A percentile compares a stretch with the other conserved stretches of the same genome.
Conservation (phyloP, 2,888 invertebrate species). For the Rhimphoctona megacephalus region DNA sequence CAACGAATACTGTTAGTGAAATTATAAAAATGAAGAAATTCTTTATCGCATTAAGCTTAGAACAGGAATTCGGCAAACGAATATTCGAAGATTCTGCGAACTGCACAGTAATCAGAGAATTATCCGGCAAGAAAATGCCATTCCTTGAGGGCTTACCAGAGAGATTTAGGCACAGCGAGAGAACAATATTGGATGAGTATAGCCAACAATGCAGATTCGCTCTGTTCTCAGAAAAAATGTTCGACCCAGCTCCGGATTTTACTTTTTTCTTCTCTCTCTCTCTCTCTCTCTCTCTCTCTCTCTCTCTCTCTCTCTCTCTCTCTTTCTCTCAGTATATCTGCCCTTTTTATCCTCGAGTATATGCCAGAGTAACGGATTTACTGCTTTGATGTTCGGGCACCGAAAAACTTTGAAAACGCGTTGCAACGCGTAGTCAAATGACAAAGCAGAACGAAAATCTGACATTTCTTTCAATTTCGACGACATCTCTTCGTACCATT, state of each 20-base stretch:
- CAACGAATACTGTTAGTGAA: neutral
- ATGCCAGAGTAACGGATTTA: constrained; percentile 51
- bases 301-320: constrained; percentile 10
- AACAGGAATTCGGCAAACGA: neutral
- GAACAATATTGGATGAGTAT: constrained; percentile 34
- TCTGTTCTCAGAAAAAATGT: constrained; percentile 22
- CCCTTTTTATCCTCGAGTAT: neutral
- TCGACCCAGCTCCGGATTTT: constrained; percentile 12
- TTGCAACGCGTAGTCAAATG: constrained; percentile 16
- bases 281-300: neutral
- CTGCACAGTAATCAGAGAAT: neutral
- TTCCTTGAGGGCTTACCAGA: neutral
- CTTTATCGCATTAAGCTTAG: neutral
- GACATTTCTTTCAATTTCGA: constrained; percentile 35
- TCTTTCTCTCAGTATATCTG: neutral
- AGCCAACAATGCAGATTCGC: neutral
- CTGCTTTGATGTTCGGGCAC: constrained; percentile 63
- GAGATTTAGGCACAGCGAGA: constrained; percentile 7
- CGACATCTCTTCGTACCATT: neutral
- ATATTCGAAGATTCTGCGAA: neutral
- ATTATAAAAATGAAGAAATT: neutral
- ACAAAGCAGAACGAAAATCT: constrained; percentile 47
- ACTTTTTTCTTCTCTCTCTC: constrained; percentile 5
- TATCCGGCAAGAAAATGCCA: constrained; percentile 21
- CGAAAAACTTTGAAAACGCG: constrained; percentile 55